These are phyloP conservation scores for Probaryconus sp. DNA, from an alignment of 1,140 invertebrate genomes.

Conservation along the genomic window DNA sequence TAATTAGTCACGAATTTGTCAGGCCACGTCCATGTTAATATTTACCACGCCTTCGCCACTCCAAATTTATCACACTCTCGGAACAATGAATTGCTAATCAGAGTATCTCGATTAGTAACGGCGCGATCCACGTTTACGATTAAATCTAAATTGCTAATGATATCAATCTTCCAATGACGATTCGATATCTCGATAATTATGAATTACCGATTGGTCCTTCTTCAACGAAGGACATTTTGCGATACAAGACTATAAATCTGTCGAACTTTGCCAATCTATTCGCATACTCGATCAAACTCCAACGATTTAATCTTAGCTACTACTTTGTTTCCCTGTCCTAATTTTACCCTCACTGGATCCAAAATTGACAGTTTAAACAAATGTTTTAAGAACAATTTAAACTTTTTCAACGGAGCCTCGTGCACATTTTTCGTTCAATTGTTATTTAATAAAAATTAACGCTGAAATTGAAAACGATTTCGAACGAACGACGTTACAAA, in stretches of 20 bases:
- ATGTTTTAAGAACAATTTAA: conserved; percentile 22
- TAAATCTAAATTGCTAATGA: conserved; percentile 56
- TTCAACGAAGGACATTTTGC: conserved; percentile 28
- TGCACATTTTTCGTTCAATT: not conserved
- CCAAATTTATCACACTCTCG: conserved; percentile 42
- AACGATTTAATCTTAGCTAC: conserved; percentile 50
- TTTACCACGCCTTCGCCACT: conserved; percentile 47
- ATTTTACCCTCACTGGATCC: conserved; percentile 23
- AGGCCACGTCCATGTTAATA: conserved; percentile 42
- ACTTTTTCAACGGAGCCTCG: conserved; percentile 15
- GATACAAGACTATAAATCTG: conserved; percentile 46
- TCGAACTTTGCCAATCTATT: conserved; percentile 18
- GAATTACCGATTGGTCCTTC: conserved; percentile 50
- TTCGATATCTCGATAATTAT: conserved; percentile 53
- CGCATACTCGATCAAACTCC: conserved; percentile 23
- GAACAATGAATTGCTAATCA: conserved; percentile 54
- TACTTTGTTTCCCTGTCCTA: conserved; percentile 49
- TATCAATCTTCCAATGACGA: conserved; percentile 58
- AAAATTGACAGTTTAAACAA: conserved; percentile 29
- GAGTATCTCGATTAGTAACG: conserved; percentile 44
- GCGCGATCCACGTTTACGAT: conserved; percentile 48
- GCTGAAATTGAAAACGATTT: too few species aligned
- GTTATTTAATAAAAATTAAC: conserved; percentile 1
- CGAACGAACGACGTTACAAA: too few species aligned
- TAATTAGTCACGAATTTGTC: conserved; percentile 55